Conservation (phyloP, 1,140 invertebrate genomes). For the Centruroides sculpturatus region DNA sequence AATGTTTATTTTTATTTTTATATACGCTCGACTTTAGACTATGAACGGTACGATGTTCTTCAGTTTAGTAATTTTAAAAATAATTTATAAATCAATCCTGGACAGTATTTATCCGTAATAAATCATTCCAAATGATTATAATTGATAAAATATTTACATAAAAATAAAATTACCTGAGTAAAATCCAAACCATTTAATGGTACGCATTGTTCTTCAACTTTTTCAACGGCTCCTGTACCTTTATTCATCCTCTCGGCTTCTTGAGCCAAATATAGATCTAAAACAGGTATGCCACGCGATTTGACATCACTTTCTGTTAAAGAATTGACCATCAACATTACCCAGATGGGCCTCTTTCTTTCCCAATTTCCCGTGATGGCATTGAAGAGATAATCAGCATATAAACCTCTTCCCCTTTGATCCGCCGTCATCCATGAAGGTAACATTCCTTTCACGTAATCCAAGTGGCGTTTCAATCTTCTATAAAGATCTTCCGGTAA, state of each 20-base stretch:
- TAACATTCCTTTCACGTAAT: conserved; percentile 34
- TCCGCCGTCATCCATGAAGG: conserved; percentile 36
- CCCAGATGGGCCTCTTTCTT: conserved; percentile 39
- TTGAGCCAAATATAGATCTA: conserved; percentile 40
- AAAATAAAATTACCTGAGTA: conserved; percentile 24
- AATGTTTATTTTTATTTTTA: too few relatives aligned
- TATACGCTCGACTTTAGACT: too few relatives aligned
- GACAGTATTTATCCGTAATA: too few relatives aligned
- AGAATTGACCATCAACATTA: conserved; percentile 41
- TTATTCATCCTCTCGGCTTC: conserved; percentile 35
- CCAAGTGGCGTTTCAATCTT: conserved; percentile 35
- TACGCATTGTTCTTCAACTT: conserved; percentile 40
- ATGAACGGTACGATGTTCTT: too few relatives aligned
- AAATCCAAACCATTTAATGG: conserved; percentile 40
- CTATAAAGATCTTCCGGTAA: conserved; percentile 33
- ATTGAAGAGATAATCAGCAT: conserved; percentile 37
- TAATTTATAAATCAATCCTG: too few relatives aligned
- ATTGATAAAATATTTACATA: too few relatives aligned
- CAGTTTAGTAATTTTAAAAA: too few relatives aligned
- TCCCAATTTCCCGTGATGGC: conserved; percentile 40
- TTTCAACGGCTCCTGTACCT: conserved; percentile 37
- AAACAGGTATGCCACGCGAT: conserved; percentile 36
- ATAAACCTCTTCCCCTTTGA: conserved; percentile 30
- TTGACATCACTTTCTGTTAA: conserved; percentile 37
- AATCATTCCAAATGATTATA: too few relatives aligned